Evolutionary conservation across 2,888 invertebrate species (phyloP).

Genomic region (Crossocerus cetratus): DNA sequence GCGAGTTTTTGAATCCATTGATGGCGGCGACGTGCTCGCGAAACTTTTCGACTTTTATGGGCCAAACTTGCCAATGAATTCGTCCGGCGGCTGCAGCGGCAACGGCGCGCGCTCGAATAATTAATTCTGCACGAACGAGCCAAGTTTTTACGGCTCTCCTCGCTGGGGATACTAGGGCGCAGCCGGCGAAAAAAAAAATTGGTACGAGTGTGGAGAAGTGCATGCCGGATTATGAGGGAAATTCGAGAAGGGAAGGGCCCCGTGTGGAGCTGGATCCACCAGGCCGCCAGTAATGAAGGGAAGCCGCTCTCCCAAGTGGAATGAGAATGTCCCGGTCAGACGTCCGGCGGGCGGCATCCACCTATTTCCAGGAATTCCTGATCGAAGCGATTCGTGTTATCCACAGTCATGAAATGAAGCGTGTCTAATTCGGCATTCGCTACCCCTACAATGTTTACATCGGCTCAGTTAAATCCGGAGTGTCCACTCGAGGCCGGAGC

Average conservation of each 20-base stretch:
- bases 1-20: constrained; percentile 20
- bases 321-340: no score
- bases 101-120: neutral
- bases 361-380: no score
- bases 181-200: no score
- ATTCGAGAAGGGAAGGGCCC: neutral
- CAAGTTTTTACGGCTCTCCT: neutral
- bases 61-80: constrained; percentile 19
- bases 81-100: neutral
- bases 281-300: no score
- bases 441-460: constrained; percentile 5
- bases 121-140: neutral
- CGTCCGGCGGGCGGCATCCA: neutral
- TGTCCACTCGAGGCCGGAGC: constrained; percentile 17
- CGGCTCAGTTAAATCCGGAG: constrained; percentile 32
- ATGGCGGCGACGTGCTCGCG: neutral
- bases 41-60: constrained; percentile 3
- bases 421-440: neutral
- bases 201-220: no score
- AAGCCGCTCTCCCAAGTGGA: no score
- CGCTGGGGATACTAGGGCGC: no score
- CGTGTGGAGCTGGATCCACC: no score
- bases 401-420: no score
- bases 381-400: no score
- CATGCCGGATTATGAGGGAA: neutral